phyloP scores from a whole-genome alignment of 2,113 vertebrate genomes.

The Oncorhynchus masou region DNA sequence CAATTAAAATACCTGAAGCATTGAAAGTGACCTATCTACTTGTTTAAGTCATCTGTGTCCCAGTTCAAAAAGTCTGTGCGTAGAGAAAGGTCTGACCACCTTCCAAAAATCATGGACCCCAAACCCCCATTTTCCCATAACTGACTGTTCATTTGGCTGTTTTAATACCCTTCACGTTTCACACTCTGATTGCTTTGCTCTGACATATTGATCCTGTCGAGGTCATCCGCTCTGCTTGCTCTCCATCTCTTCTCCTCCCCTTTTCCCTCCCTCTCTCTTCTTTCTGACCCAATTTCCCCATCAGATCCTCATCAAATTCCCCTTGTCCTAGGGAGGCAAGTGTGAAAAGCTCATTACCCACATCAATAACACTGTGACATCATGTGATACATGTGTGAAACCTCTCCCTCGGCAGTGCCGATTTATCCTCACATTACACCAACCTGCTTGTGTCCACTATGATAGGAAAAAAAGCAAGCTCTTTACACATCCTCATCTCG shows the following conservation, averaged over 20 bases:
- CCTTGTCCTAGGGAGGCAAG: slow-evolving; percentile 24
- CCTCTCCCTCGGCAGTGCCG: too few relatives aligned
- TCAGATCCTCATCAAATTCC: slow-evolving; percentile 37
- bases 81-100: slow-evolving; percentile 24
- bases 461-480: background rate
- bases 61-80: background rate
- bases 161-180: slow-evolving; percentile 31
- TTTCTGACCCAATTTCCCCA: slow-evolving; percentile 49
- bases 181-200: slow-evolving; percentile 11
- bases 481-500: background rate
- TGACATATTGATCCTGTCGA: slow-evolving; percentile 26
- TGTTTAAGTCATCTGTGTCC: slow-evolving; percentile 53
- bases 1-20: slow-evolving; percentile 35
- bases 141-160: slow-evolving; percentile 1
- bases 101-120: slow-evolving; percentile 40
- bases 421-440: background rate
- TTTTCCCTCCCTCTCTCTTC: background rate
- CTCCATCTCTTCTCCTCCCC: background rate
- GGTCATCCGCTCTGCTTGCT: slow-evolving; percentile 24
- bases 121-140: slow-evolving; percentile 23
- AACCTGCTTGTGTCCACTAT: background rate
- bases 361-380: slow-evolving; percentile 33
- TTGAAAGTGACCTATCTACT: slow-evolving; percentile 67
- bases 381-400: too few relatives aligned
- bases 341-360: slow-evolving; percentile 54